A percentile compares a stretch with the other conserved stretches of the same genome.
These are phyloP conservation scores for Centropyge bicolor DNA, from an alignment of 2,797 vertebrate genomes.

Conservation along the genomic window DNA sequence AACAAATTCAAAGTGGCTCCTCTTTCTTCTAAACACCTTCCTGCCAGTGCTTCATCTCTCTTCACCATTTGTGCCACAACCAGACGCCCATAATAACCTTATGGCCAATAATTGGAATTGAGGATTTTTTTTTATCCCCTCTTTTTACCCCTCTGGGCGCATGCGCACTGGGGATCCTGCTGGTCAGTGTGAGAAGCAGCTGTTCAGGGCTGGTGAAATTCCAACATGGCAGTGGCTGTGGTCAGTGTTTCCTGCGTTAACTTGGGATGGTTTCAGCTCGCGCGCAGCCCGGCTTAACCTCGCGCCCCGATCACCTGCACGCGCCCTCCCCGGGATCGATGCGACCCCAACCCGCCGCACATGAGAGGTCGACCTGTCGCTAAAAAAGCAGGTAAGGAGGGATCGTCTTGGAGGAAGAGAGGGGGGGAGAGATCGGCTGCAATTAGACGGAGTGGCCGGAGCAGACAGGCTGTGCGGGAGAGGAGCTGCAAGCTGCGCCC, in stretches of 20 bases:
- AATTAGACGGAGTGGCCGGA: slow-evolving; percentile 55
- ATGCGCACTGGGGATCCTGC: slow-evolving; percentile 91
- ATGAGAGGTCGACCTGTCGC: slow-evolving; percentile 84
- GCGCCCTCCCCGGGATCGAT: slow-evolving; percentile 88
- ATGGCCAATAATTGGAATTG: slow-evolving; percentile 64
- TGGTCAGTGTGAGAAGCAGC: slow-evolving; percentile 94
- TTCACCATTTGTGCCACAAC: slow-evolving; percentile 25
- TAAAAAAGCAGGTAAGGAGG: slow-evolving; percentile 89
- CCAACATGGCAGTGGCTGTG: slow-evolving; percentile 98
- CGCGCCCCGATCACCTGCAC: slow-evolving; percentile 86
- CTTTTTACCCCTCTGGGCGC: slow-evolving; percentile 81
- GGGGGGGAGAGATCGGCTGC: slow-evolving; percentile 53
- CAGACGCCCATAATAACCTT: slow-evolving; percentile 60
- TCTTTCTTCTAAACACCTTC: background rate
- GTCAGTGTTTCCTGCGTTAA: slow-evolving; percentile 93
- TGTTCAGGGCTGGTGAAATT: slow-evolving; percentile 96
- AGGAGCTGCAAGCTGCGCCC: slow-evolving; percentile 14
- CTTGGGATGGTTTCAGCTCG: slow-evolving; percentile 95
- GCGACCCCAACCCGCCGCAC: slow-evolving; percentile 86
- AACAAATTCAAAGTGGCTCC: background rate
- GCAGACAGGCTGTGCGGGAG: slow-evolving; percentile 49
- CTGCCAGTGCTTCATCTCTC: background rate
- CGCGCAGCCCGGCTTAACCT: slow-evolving; percentile 90
- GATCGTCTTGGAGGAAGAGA: slow-evolving; percentile 20
- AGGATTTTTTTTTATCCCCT: slow-evolving; percentile 65